Evolutionary conservation across 2,113 vertebrate genomes (phyloP).

Genomic region (Macrotus californicus): DNA sequence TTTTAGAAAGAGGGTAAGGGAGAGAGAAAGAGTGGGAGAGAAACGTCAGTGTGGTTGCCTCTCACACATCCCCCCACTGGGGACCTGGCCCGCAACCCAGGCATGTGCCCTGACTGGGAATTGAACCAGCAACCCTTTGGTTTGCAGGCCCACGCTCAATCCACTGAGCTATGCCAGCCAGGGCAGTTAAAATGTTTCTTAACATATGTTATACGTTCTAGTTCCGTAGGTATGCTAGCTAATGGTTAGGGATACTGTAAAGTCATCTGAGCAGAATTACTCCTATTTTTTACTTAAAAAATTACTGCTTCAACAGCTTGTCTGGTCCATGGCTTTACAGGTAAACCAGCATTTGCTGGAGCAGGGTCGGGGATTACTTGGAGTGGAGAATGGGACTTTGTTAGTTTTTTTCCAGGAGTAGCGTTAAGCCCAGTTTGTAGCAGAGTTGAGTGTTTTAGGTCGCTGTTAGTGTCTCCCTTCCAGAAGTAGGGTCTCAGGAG

Average conservation of each 20-base stretch:
- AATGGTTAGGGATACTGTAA: background rate
- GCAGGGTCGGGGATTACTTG: background rate
- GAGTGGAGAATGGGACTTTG: background rate
- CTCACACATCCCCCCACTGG: too few relatives aligned
- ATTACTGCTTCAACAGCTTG: background rate
- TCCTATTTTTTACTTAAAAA: background rate
- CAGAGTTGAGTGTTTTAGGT: background rate
- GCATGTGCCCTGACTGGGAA: too few relatives aligned
- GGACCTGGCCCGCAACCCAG: too few relatives aligned
- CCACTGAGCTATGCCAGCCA: too few relatives aligned
- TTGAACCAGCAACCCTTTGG: too few relatives aligned
- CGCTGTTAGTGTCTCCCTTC: background rate
- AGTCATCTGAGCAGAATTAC: background rate
- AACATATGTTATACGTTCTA: background rate
- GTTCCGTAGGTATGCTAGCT: background rate
- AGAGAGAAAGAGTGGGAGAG: too few relatives aligned
- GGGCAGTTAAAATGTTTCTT: background rate
- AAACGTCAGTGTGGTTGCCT: too few relatives aligned
- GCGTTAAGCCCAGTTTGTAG: background rate
- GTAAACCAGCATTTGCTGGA: background rate
- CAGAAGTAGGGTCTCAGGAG: background rate
- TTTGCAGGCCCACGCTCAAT: too few relatives aligned
- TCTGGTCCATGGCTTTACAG: background rate
- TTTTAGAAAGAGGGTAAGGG: too few relatives aligned
- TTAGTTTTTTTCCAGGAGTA: background rate